phyloP scores from a whole-genome alignment of 2,888 invertebrate genomes.

The Anarsia innoxiella region DNA sequence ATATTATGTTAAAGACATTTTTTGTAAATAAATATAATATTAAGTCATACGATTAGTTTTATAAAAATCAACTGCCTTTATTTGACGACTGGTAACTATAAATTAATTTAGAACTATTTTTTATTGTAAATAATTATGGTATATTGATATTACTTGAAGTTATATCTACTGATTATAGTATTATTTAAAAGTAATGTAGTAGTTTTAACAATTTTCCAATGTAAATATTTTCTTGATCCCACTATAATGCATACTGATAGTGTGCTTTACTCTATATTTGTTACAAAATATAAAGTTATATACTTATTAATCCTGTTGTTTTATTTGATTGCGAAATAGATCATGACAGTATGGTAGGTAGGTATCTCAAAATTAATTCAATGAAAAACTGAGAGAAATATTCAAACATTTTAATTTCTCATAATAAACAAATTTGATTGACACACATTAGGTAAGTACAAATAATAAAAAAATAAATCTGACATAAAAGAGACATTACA shows the following conservation, averaged over 20 bases:
- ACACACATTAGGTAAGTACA: too few relatives aligned
- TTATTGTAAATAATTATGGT: conserved; percentile 35
- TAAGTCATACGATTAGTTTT: conserved; percentile 12
- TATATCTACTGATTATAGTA: conserved; percentile 31
- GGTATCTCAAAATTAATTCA: too few relatives aligned
- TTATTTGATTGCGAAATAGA: not conserved
- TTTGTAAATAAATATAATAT: conserved; percentile 20
- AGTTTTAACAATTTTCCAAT: conserved; percentile 37
- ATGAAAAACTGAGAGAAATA: too few relatives aligned
- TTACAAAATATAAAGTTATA: conserved; percentile 72
- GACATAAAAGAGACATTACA: too few relatives aligned
- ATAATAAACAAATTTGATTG: too few relatives aligned
- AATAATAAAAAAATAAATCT: too few relatives aligned
- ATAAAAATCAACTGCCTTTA: conserved; percentile 49
- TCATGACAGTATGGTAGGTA: too few relatives aligned
- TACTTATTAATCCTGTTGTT: conserved; percentile 30
- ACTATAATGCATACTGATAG: conserved; percentile 48
- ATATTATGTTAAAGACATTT: conserved; percentile 9
- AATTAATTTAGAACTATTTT: conserved; percentile 36
- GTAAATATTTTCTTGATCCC: conserved; percentile 59
- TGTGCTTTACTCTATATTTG: conserved; percentile 71
- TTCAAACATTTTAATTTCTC: too few relatives aligned
- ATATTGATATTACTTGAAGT: conserved; percentile 25
- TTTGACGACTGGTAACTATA: conserved; percentile 59
- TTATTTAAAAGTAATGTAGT: conserved; percentile 28